Base-by-base conservation (phyloP, 2,888 invertebrate species). In the Conops quadrifasciatus region DNA sequence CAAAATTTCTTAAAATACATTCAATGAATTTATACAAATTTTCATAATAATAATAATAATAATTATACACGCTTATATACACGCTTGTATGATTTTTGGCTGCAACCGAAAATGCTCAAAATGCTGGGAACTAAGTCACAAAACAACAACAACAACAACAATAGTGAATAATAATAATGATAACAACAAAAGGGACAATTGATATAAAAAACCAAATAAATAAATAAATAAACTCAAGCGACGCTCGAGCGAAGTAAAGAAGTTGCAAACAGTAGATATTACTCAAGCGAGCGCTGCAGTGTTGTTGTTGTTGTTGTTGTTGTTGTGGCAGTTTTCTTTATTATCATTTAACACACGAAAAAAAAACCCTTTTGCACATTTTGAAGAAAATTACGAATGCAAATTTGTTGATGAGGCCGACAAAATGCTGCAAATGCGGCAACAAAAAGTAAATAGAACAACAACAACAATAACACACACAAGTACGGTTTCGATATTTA, bases 381-480 rank as follows among this genome's bases (percentile, higher is more conserved):
- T 4, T 28, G 28, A 63, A 30, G 47, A 11, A 64, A 64, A 49
- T 64, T 28, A 51, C 51, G 51, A 64, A 64, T 49, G 47, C n/a
- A 64, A 64, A 49, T 49, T 59, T 64, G 15, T 28, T 51, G 16
- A 28, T 64, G 28, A 36, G 36, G 58, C 58, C 19, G 26, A 24
- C 24, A 58, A 58, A 58, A 28, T 21, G 53, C 21, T 21, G 21
- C 16, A 58, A 58, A 58, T 15, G 24, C 11, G 4, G 26, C 24
- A 19, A 58, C 19, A 49, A 4, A 53, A 53, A 43, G 45, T 11
- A 43, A 43, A 49, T 5, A 49, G 3, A 49, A 49, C 15, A 19
- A 19, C 15, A 49, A 49, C 15, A 49, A 49, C 49, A 11, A 16
- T n/a, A 16, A 49, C 2, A 49, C 36, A 36, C 7, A n/a, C n/a